Percentiles rank a stretch among this genome's conserved stretches.
Evolutionary conservation across 2,113 vertebrate species (phyloP).

Genomic region (Noctilio leporinus): DNA sequence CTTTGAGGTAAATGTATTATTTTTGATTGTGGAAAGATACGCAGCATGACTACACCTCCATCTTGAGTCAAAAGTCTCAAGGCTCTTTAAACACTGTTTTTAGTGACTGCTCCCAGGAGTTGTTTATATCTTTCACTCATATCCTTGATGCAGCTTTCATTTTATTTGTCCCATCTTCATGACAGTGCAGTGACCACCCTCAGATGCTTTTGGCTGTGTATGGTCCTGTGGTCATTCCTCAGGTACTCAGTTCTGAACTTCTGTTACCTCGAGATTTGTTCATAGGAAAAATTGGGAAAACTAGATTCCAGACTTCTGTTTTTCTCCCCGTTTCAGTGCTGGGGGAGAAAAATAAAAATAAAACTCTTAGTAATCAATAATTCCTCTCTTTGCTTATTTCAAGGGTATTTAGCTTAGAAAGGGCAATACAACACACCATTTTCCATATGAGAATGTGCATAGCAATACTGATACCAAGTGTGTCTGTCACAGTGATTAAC

Average conservation of each 20-base stretch:
- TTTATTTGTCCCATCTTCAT: not conserved
- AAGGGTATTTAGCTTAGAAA: not conserved
- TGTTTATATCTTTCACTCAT: not conserved
- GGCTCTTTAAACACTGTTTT: not conserved
- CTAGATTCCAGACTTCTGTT: not conserved
- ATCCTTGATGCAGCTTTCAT: not conserved
- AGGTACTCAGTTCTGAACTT: not conserved
- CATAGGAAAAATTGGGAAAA: not conserved
- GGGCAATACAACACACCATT: not conserved
- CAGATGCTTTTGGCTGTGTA: not conserved
- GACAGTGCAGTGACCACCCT: not conserved
- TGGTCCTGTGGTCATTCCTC: not conserved
- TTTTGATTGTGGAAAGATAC: no score
- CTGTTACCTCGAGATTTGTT: not conserved
- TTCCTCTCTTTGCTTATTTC: not conserved
- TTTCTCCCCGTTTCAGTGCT: no score
- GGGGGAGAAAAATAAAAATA: no score
- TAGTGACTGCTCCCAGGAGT: not conserved
- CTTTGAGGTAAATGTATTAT: no score
- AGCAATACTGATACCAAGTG: not conserved
- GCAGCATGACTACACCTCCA: no score
- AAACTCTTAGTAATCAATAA: not conserved
- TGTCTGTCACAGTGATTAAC: not conserved
- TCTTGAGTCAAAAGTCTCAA: no score
- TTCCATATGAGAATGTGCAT: not conserved